Percentiles rank a stretch among this genome's conserved stretches.
Evolutionary conservation across 2,797 vertebrate species (phyloP).

Genomic region (Xiphorhynchus erythropygius): DNA sequence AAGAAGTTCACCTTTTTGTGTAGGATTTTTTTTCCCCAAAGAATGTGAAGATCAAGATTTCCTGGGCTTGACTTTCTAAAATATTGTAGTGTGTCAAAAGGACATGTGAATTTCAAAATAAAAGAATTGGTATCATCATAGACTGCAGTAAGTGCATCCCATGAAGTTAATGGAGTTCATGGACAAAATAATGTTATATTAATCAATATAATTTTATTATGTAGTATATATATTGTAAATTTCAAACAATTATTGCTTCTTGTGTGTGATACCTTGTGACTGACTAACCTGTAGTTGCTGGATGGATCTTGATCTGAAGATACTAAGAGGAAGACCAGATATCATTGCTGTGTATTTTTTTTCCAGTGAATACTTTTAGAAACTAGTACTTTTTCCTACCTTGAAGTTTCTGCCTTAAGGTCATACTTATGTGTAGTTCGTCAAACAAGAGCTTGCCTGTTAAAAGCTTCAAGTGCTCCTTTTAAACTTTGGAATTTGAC

Average conservation of each 20-base stretch:
- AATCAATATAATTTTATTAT: slow-evolving; percentile 1
- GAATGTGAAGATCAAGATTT: background rate
- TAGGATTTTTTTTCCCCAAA: background rate
- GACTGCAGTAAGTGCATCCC: background rate
- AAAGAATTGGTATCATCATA: background rate
- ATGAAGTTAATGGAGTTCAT: background rate
- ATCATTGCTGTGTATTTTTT: background rate
- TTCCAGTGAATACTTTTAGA: background rate
- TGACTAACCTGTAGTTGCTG: background rate
- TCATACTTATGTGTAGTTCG: background rate
- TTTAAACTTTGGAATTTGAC: background rate
- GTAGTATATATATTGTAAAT: background rate
- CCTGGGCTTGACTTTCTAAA: background rate
- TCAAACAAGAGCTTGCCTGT: background rate
- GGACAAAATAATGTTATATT: background rate
- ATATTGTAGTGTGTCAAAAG: background rate
- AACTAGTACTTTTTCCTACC: background rate
- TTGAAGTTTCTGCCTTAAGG: background rate
- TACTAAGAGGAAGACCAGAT: background rate
- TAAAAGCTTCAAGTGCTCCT: background rate
- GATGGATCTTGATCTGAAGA: background rate
- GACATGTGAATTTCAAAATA: slow-evolving; percentile 5
- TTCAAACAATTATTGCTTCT: background rate
- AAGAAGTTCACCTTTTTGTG: background rate
- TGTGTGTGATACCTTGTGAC: background rate